Percentiles rank a stretch among this genome's conserved stretches.
Conservation (phyloP, 2,797 vertebrate genomes). For the Dermochelys coriacea region DNA sequence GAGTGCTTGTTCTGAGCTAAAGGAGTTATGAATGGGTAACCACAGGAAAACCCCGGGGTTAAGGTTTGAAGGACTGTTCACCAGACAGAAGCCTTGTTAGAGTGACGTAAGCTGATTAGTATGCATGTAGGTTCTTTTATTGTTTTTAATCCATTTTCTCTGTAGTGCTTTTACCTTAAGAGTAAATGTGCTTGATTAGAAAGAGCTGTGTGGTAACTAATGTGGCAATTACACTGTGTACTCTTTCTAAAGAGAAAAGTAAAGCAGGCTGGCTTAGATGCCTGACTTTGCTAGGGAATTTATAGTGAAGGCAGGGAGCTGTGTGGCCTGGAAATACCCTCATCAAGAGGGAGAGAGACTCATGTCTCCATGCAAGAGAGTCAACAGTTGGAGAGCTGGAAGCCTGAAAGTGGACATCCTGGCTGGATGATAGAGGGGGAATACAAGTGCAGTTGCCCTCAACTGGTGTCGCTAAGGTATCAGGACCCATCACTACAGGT, state of each 20-base stretch:
- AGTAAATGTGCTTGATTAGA: background rate
- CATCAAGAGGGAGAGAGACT: too few relatives aligned
- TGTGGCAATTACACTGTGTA: background rate
- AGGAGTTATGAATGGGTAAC: background rate
- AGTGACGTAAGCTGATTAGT: background rate
- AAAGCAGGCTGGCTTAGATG: too few relatives aligned
- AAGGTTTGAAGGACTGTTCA: background rate
- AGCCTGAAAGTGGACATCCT: background rate
- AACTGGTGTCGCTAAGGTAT: background rate
- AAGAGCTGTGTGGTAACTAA: background rate
- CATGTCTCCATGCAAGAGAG: too few relatives aligned
- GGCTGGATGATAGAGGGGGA: background rate
- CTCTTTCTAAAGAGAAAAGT: too few relatives aligned
- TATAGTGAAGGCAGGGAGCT: too few relatives aligned
- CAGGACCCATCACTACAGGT: background rate
- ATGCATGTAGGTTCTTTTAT: background rate
- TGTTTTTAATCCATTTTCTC: background rate
- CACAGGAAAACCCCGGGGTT: background rate
- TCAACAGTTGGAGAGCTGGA: background rate
- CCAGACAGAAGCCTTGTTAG: background rate
- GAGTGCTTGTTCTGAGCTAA: background rate
- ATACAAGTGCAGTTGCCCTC: background rate
- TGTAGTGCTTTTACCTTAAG: background rate
- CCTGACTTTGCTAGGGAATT: too few relatives aligned
- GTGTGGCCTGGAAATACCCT: too few relatives aligned